Evolutionary conservation across 1,140 invertebrate genomes (phyloP).

Genomic region (Drosophila carrolli): DNA sequence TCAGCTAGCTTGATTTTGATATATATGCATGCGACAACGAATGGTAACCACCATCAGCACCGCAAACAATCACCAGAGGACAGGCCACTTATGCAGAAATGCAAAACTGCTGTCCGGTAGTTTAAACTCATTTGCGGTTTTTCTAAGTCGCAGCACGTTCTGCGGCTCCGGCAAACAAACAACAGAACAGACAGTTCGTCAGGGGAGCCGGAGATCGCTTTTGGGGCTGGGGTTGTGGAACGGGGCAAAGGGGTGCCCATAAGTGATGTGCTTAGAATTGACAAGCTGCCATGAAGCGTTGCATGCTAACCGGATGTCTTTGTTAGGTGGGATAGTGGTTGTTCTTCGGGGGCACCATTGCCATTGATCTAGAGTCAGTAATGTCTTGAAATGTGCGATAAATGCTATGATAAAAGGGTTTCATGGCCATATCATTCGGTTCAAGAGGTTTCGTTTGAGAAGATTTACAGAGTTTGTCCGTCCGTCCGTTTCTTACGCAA

Average conservation of each 20-base stretch:
- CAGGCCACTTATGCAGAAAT: slow-evolving; percentile 70
- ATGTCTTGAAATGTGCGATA: slow-evolving; percentile 14
- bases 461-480: too few species aligned
- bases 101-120: slow-evolving; percentile 70
- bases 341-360: slow-evolving; percentile 9
- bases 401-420: slow-evolving; percentile 3
- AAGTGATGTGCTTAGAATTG: slow-evolving; percentile 76
- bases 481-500: too few species aligned
- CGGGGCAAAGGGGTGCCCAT: slow-evolving; percentile 26
- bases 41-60: slow-evolving; percentile 30
- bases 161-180: slow-evolving; percentile 68
- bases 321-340: slow-evolving; percentile 26
- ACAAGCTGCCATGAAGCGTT: slow-evolving; percentile 59
- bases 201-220: slow-evolving; percentile 25
- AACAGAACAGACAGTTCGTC: slow-evolving; percentile 34
- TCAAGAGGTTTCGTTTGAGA: not conserved
- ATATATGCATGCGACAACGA: slow-evolving; percentile 45
- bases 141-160: slow-evolving; percentile 75
- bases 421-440: slow-evolving; percentile 4
- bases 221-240: slow-evolving; percentile 4
- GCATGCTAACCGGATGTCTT: slow-evolving; percentile 73
- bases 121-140: slow-evolving; percentile 76
- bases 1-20: slow-evolving; percentile 67
- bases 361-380: slow-evolving; percentile 28
- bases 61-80: slow-evolving; percentile 40